Evolutionary conservation across 2,797 vertebrate species (phyloP), one percentile per base, ranked within the genome.

Genomic region (Galago senegalensis): DNA sequence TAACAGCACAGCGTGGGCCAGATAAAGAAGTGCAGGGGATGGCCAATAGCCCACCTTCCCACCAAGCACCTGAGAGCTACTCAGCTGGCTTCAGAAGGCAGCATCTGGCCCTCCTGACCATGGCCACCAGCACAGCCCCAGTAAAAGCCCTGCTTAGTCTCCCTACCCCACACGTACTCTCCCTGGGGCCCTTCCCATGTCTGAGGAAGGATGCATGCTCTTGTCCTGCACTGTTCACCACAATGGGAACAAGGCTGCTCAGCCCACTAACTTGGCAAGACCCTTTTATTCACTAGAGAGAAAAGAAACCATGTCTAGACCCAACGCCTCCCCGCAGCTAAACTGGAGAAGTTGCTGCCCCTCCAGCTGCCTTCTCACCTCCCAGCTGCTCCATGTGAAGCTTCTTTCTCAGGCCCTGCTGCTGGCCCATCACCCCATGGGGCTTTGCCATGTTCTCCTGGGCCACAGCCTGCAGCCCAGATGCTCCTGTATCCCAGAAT

Each of bases 211-310:
- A n/a, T 17, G 12, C 2, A 1, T 34, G 3, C 46, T 27, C 17
- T 27, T 4, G 7, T 11, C 0, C 31, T 7, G 31, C 4, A 0
- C 46, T 0, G 4, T 11, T 13, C 69, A 29, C 49, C 29, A 87
- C 18, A 29, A 11, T n/a, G 67, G 31, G 23, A 16, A 17, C 0
- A 63, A 34, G 43, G 40, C 20, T 37, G 46, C 37, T 37, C 20
- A 31, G 43, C 2, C 65, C 21, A 11, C 4, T 65, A 25, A 75
- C 25, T 20, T 12, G 37, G 34, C 34, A 43, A 29, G 23, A 21
- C 34, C 69, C n/a, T 43, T 37, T 10, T 11, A 10, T 3, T 27
- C 34, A 5, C 27, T 3, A 34, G 31, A 13, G 12, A 79, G 21
- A 72, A 31, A 25, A 21, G 34, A 29, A 56, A n/a, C 40, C 60